A percentile compares a stretch with the other conserved stretches of the same genome.
phyloP scores from a whole-genome alignment of 2,888 invertebrate species.

The Zygogramma bicolorata region DNA sequence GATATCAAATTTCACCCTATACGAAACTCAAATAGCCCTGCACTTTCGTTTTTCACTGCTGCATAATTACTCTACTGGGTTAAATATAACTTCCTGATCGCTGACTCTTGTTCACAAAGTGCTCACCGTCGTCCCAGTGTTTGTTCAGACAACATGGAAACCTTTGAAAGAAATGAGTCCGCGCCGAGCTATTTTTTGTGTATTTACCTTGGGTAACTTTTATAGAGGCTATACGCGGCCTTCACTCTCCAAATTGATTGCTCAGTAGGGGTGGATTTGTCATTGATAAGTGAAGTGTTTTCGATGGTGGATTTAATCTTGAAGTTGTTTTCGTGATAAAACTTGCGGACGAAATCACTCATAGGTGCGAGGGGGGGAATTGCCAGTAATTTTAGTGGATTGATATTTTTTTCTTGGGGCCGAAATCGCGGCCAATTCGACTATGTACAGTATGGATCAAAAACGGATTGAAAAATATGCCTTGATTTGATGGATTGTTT shows the following conservation, averaged over 20 bases:
- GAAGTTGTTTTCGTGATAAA: not conserved
- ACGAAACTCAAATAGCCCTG: not conserved
- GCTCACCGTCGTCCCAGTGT: constrained; percentile 14
- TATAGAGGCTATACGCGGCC: not conserved
- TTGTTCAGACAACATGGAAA: constrained; percentile 17
- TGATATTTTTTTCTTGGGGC: too few relatives aligned
- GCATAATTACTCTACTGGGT: not conserved
- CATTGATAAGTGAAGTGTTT: not conserved
- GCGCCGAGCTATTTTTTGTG: constrained; percentile 9
- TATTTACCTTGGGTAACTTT: constrained; percentile 18
- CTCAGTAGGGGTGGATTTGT: not conserved
- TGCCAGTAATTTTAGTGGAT: too few relatives aligned
- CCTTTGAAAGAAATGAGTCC: constrained; percentile 15
- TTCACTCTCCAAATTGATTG: constrained; percentile 16
- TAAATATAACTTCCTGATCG: constrained; percentile 17
- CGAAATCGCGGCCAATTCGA: too few relatives aligned
- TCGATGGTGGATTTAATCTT: not conserved
- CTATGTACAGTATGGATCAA: too few relatives aligned
- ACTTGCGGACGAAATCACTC: too few relatives aligned
- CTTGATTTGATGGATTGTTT: too few relatives aligned
- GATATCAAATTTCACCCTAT: not conserved
- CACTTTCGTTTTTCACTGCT: not conserved
- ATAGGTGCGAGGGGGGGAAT: too few relatives aligned
- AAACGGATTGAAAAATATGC: too few relatives aligned
- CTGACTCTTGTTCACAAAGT: not conserved